Conservation (phyloP, 2,113 vertebrate species). For the Fregetta grallaria region DNA sequence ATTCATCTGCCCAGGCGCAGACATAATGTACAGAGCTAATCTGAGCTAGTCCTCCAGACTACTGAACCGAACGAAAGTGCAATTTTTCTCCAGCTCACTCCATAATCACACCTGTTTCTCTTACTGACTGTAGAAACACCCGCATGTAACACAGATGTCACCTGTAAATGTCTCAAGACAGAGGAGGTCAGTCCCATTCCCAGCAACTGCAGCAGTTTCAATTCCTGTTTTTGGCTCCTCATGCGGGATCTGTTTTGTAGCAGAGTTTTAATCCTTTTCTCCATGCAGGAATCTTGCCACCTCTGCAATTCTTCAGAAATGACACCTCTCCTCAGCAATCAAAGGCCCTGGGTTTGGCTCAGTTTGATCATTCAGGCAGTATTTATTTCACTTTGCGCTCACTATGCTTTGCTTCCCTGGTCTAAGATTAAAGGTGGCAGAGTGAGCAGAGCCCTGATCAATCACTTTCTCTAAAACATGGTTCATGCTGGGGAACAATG, state of each 20-base stretch:
- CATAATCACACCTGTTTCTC: background rate
- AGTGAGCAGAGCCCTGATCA: background rate
- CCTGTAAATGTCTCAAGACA: background rate
- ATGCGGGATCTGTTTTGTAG: background rate
- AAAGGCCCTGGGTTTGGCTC: background rate
- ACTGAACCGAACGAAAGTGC: background rate
- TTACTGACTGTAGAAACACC: background rate
- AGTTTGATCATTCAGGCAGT: background rate
- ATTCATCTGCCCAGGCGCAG: conserved; percentile 3
- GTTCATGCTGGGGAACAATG: background rate
- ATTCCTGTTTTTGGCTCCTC: background rate
- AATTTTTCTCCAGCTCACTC: background rate
- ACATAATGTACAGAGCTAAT: background rate
- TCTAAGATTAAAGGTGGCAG: background rate
- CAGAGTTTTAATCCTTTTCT: background rate
- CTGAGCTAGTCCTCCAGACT: background rate
- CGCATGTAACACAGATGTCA: background rate
- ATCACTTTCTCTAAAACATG: background rate
- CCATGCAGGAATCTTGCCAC: background rate
- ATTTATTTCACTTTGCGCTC: background rate
- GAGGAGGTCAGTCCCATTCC: background rate
- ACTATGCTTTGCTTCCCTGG: background rate
- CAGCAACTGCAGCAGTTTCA: background rate
- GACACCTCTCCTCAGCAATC: background rate
- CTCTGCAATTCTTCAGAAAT: background rate